Percentiles rank a stretch among this genome's conserved stretches.
Conservation (phyloP, 1,140 invertebrate species). For the Dufourea novaeangliae region DNA sequence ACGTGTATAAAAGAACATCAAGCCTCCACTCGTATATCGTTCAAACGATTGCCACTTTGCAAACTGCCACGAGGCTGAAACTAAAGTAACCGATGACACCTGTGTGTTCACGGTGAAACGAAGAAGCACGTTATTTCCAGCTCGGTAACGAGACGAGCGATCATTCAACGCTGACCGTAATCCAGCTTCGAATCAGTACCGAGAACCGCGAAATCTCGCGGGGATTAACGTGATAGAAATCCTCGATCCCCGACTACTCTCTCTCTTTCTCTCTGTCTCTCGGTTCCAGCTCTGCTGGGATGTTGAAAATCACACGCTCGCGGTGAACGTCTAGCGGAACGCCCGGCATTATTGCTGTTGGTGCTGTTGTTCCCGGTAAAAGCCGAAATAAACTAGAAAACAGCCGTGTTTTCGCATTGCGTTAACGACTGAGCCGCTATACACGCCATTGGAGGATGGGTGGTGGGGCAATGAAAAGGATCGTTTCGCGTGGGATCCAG, state of each 20-base stretch:
- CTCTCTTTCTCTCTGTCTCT: neutral
- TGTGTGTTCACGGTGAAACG: neutral
- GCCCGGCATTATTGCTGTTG: slow-evolving; percentile 21
- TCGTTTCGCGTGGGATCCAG: slow-evolving; percentile 55
- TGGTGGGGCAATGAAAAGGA: slow-evolving; percentile 53
- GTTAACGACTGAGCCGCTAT: slow-evolving; percentile 51
- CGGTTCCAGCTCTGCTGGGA: neutral
- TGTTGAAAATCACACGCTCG: slow-evolving; percentile 46
- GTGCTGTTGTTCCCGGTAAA: slow-evolving; percentile 57
- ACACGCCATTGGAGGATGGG: too few species aligned
- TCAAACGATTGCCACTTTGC: too few species aligned
- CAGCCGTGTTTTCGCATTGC: slow-evolving; percentile 48
- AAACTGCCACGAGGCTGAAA: too few species aligned
- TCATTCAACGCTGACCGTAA: slow-evolving; percentile 46
- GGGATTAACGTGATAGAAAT: slow-evolving; percentile 45
- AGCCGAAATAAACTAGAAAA: slow-evolving; percentile 52
- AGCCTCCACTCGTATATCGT: too few species aligned
- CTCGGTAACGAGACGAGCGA: neutral
- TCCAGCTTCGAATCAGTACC: slow-evolving; percentile 48
- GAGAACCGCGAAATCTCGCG: slow-evolving; percentile 39
- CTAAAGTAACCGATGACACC: neutral
- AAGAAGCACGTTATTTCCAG: neutral
- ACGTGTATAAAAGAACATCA: too few species aligned
- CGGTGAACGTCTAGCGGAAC: slow-evolving; percentile 33
- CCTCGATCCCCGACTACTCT: neutral